phyloP scores from a whole-genome alignment of 1,140 invertebrate genomes.

The Lepidurus packardi region DNA sequence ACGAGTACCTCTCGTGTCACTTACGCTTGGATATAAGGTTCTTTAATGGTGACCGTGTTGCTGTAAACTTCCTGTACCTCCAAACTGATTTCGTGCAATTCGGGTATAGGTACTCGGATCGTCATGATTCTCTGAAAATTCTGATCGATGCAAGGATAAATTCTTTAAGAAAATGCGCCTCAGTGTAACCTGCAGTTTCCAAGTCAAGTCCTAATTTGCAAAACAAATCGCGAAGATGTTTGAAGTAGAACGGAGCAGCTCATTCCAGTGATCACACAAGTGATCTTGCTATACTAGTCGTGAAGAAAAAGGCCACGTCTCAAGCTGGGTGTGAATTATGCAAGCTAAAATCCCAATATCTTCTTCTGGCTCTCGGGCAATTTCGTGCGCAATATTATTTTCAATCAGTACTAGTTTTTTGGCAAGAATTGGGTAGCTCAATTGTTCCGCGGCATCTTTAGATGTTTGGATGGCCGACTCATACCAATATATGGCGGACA shows the following conservation, averaged over 20 bases:
- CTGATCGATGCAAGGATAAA: too few species aligned
- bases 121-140: too few species aligned
- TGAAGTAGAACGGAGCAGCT: constrained; percentile 28
- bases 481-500: background rate
- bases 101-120: too few species aligned
- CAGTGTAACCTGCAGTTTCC: background rate
- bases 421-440: background rate
- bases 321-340: constrained; percentile 27
- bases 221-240: background rate
- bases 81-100: too few species aligned
- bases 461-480: background rate
- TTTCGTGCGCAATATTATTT: background rate
- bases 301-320: constrained; percentile 33
- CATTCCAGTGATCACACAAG: constrained; percentile 12
- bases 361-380: background rate
- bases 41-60: too few species aligned
- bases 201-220: constrained; percentile 10
- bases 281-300: constrained; percentile 16
- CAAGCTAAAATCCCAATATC: background rate
- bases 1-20: too few species aligned
- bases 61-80: too few species aligned
- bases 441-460: background rate
- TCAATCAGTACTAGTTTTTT: background rate
- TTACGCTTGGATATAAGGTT: too few species aligned
- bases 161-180: constrained; percentile 10